phyloP scores from a whole-genome alignment of 37 sponge, comb jelly and placozoan species.

The Ianthella basta region DNA sequence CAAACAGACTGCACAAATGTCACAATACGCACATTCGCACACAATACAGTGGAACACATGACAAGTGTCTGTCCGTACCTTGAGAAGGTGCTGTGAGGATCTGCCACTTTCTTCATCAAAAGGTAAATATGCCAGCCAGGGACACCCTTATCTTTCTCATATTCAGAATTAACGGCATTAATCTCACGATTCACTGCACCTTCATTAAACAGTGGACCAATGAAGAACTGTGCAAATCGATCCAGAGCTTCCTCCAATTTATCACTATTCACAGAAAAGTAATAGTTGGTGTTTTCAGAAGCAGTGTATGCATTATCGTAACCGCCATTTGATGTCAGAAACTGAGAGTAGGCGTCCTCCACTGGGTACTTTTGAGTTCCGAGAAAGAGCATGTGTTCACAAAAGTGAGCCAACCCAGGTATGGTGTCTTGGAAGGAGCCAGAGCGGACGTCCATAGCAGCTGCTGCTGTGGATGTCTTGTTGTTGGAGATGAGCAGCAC shows the following conservation, averaged over 20 bases:
- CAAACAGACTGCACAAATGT: too few species aligned
- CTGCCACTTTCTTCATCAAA: slow-evolving; percentile 74
- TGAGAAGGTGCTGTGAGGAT: slow-evolving; percentile 61
- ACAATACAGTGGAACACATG: too few species aligned
- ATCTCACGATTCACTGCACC: slow-evolving; percentile 64
- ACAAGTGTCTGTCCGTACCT: background rate
- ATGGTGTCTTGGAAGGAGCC: slow-evolving; percentile 84
- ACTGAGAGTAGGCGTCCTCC: slow-evolving; percentile 68
- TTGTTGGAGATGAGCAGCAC: slow-evolving; percentile 88
- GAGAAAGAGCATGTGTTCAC: slow-evolving; percentile 98
- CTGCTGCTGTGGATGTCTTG: slow-evolving; percentile 63
- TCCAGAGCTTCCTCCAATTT: slow-evolving; percentile 77
- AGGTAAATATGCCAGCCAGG: slow-evolving; percentile 78
- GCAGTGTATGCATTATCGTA: slow-evolving; percentile 91
- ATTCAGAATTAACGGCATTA: slow-evolving; percentile 90
- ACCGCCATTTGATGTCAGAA: slow-evolving; percentile 82
- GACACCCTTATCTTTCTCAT: slow-evolving; percentile 57
- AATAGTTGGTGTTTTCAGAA: slow-evolving; percentile 89
- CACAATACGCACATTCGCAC: too few species aligned
- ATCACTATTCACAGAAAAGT: slow-evolving; percentile 64
- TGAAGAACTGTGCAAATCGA: slow-evolving; percentile 88
- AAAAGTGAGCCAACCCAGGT: slow-evolving; percentile 93
- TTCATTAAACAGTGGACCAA: slow-evolving; percentile 74
- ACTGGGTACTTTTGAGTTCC: slow-evolving; percentile 88
- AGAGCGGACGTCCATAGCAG: slow-evolving; percentile 77